These are phyloP conservation scores for Rissa tridactyla DNA, from an alignment of 2,113 vertebrate species.

Conservation along the genomic window DNA sequence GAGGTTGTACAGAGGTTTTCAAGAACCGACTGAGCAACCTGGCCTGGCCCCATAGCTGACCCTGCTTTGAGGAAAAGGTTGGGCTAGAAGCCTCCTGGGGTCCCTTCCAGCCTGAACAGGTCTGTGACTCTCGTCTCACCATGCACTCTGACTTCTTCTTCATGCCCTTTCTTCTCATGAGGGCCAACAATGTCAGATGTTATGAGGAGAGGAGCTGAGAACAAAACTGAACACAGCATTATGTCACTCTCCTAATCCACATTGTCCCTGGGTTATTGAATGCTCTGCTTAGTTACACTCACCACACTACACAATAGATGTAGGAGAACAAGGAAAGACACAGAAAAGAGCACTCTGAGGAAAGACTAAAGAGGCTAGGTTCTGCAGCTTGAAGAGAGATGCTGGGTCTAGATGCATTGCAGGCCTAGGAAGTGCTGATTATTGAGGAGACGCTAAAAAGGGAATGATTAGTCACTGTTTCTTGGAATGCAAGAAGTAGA, in stretches of 20 bases:
- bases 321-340: not conserved
- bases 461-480: not conserved
- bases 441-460: not conserved
- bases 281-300: not conserved
- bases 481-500: not conserved
- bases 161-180: not conserved
- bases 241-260: not conserved
- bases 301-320: not conserved
- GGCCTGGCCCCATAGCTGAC: not conserved
- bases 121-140: not conserved
- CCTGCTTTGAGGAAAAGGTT: not conserved
- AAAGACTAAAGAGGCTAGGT: not conserved
- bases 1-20: not conserved
- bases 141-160: not conserved
- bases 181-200: not conserved
- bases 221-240: not conserved
- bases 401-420: not conserved
- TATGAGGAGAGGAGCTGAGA: not conserved
- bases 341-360: not conserved
- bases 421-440: not conserved
- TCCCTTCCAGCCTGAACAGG: not conserved
- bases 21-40: not conserved
- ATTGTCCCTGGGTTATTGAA: not conserved
- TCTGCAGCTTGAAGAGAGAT: not conserved
- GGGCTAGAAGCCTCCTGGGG: not conserved